Conservation (phyloP, 2,888 invertebrate genomes). For the Melinopterus prodromus region DNA sequence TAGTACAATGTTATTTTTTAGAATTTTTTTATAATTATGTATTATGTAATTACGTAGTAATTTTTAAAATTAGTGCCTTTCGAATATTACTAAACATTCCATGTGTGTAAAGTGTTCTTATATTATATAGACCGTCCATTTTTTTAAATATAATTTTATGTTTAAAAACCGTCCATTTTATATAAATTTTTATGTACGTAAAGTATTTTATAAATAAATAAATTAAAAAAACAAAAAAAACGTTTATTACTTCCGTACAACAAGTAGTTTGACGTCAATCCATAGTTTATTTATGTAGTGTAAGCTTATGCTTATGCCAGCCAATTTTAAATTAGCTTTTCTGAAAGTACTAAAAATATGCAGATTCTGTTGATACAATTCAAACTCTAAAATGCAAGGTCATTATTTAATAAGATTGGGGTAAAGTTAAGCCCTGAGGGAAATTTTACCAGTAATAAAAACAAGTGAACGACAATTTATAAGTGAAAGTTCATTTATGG, state of each 20-base stretch:
- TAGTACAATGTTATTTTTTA: slow-evolving; percentile 4
- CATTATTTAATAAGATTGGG: slow-evolving; percentile 24
- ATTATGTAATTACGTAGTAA: neutral
- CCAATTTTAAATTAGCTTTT: neutral
- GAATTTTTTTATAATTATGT: neutral
- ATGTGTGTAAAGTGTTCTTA: no score
- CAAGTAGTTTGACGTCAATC: neutral
- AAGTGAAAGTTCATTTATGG: neutral
- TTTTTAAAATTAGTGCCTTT: neutral
- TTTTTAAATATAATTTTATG: no score
- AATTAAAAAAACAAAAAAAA: neutral
- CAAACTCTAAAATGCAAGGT: slow-evolving; percentile 17
- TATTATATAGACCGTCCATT: no score
- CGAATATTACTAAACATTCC: neutral
- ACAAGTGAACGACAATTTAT: neutral
- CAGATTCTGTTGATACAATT: neutral
- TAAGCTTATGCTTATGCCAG: neutral
- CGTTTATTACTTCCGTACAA: neutral
- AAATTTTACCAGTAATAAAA: slow-evolving; percentile 8
- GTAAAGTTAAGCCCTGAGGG: neutral
- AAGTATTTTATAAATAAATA: neutral
- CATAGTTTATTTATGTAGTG: neutral
- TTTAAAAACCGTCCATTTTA: slow-evolving; percentile 19
- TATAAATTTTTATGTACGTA: neutral
- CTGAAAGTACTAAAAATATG: neutral